Base-by-base conservation (phyloP, 2,888 invertebrate species). In the Plusia festucae region DNA sequence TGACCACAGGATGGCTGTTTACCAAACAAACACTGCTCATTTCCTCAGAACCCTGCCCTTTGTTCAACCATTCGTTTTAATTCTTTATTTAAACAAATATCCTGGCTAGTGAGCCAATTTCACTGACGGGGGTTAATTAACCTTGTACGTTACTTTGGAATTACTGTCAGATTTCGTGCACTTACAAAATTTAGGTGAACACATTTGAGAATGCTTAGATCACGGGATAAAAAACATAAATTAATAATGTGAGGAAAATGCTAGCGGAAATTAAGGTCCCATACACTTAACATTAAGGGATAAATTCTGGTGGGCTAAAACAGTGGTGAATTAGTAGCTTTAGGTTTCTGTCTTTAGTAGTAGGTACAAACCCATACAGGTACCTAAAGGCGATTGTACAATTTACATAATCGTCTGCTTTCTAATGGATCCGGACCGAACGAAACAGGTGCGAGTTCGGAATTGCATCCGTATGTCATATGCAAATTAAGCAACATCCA, bases 21-120 rank as follows among this genome's bases (percentile, higher is more conserved):
- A 59, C 51, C 66, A 73, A 81, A 70, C 66, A 73, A 67, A 58
- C 54, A 53, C 60, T 72, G 66, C 63, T 73, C 70, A 63, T 58
- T 76, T 78, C 22, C 63, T 32, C 55, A 65, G 32, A 13, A 52
- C 57, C 40, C 76, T 71, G 9, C 53, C 57, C 46, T 78, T 71
- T 78, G 68, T 66, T 60, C 59, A 70, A 34, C 56, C 61, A 68
- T 63, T 66, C 63, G 70, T 63, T 73, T 65, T 67, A 65, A 76
- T 70, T 69, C 56, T 73, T 62, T 70, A 56, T 66, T 65, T 70
- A 65, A 60, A 60, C 61, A 51, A 65, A 61, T 61, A 73, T 52
- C 46, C 54, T 18, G n/a, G 32, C 30, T 18, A 58, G 52, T n/a
- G 44, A 52, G 22, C 15, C 57, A 74, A 69, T 70, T 60, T 52